A percentile compares a stretch with the other conserved stretches of the same genome.
Conservation (phyloP, 2,888 invertebrate species). For the Choristoneura rosaceana region DNA sequence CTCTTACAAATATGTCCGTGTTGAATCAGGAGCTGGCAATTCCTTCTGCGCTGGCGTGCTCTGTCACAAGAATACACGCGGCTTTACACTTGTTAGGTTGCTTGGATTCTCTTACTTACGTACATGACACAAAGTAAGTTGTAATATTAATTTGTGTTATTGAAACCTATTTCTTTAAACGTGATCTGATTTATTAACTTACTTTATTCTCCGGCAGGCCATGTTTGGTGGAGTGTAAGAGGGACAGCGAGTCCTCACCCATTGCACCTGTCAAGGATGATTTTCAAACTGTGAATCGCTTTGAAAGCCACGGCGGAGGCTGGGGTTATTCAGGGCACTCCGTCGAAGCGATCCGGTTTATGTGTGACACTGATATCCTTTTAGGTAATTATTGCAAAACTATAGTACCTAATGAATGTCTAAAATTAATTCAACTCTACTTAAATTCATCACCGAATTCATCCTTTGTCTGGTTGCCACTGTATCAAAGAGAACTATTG, state of each 20-base stretch:
- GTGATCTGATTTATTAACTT: slow-evolving; percentile 16
- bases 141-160: not conserved
- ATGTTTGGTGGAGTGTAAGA: slow-evolving; percentile 65
- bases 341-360: slow-evolving; percentile 97
- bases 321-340: slow-evolving; percentile 99
- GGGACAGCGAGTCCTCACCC: slow-evolving; percentile 61
- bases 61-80: slow-evolving; percentile 94
- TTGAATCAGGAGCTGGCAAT: slow-evolving; percentile 93
- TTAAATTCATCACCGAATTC: no score
- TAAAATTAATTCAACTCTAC: no score
- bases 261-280: slow-evolving; percentile 88
- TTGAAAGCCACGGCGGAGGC: slow-evolving; percentile 98
- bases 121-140: slow-evolving; percentile 88
- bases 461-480: no score
- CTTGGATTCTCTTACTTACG: slow-evolving; percentile 94
- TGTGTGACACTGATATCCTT: slow-evolving; percentile 95
- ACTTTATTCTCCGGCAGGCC: slow-evolving; percentile 52
- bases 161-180: slow-evolving; percentile 14
- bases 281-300: slow-evolving; percentile 93
- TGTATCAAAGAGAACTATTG: no score
- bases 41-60: slow-evolving; percentile 88
- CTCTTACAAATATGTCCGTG: slow-evolving; percentile 85
- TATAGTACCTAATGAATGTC: no score
- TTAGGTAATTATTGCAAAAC: slow-evolving; percentile 77
- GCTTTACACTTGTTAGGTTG: slow-evolving; percentile 95